Conservation (phyloP, 1,140 invertebrate species). For the Brachionus plicatilis region DNA sequence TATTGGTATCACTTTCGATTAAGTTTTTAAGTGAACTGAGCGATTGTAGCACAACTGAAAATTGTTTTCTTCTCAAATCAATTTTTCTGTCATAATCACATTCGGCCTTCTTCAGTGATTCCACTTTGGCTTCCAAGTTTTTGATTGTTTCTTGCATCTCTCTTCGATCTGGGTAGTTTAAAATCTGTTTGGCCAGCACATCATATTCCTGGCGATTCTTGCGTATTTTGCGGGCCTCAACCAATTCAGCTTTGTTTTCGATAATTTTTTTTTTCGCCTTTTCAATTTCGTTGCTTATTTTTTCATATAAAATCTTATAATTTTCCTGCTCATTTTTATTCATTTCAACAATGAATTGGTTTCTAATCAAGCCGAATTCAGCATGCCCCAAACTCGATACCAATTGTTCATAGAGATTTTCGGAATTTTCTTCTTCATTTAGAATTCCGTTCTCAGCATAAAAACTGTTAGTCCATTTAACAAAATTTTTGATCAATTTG, state of each 20-base stretch:
- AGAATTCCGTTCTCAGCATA: conserved; percentile 65
- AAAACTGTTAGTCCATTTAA: conserved; percentile 73
- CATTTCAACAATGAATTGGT: conserved; percentile 70
- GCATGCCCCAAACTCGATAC: conserved; percentile 74
- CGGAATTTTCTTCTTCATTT: background rate
- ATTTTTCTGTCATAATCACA: conserved; percentile 27
- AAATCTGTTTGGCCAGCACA: conserved; percentile 19
- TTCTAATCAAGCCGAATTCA: conserved; percentile 80
- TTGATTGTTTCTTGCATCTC: conserved; percentile 34
- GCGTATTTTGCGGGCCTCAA: conserved; percentile 47
- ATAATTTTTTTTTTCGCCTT: conserved; percentile 35
- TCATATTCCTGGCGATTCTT: conserved; percentile 39
- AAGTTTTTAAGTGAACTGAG: conserved; percentile 19
- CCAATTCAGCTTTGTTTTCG: conserved; percentile 64
- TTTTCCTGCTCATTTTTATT: conserved; percentile 75
- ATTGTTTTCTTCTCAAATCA: conserved; percentile 37
- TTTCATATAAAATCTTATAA: conserved; percentile 70
- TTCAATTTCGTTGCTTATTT: conserved; percentile 62
- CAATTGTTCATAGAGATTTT: conserved; percentile 66
- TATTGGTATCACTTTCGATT: conserved; percentile 26
- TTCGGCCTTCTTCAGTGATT: background rate
- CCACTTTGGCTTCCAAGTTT: conserved; percentile 12
- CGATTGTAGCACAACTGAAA: conserved; percentile 24
- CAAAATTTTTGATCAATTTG: conserved; percentile 74
- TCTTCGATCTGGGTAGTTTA: background rate